Base-by-base conservation (phyloP, 2,888 invertebrate species). In the Sarcophaga variegata region DNA sequence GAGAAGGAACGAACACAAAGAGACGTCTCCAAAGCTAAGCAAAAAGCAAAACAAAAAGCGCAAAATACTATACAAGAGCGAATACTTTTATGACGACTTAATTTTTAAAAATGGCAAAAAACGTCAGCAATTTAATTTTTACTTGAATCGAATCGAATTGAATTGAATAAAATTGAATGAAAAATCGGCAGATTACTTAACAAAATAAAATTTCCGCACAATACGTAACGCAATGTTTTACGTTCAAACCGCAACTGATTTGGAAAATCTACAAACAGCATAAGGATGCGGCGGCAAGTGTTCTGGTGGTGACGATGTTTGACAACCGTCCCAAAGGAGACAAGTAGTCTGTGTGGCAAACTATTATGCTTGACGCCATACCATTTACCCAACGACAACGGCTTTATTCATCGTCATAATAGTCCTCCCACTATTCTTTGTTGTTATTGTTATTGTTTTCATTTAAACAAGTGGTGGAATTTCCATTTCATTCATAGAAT, bases 211-310 rank as follows among this genome's bases (percentile, higher is more conserved):
- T 77, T 82, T 86, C 81, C 83, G 89, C 90, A 90, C 84, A 85
- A 77, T 88, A 89, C 89, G 90, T 89, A 91, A 91, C 91, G 89
- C 89, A 89, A 88, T 90, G 90, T 85, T 90, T 90, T 90, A 91
- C 88, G 88, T 90, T 89, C 90, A 91, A 92, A 91, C 91, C 92
- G 92, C 92, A 92, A 93, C 92, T 93, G 92, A 92, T 89, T 87
- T 76, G 86, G 81, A 81, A 77, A 69, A 70, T 85, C 77, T 69
- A 83, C 77, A 60, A 72, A 71, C 81, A 76, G 59, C 64, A 67
- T 49, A 81, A 84, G 87, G 87, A 87, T 84, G 87, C 77, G 62
- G 84, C 77, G 59, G 62, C 78, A 81, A 84, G 78, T 72, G 71
- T n/a, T 78, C 62, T 74, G 77, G 77, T 79, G 75, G 74, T 86